These are phyloP conservation scores for Sapayoa aenigma DNA, from an alignment of 2,113 vertebrate species.

Conservation along the genomic window DNA sequence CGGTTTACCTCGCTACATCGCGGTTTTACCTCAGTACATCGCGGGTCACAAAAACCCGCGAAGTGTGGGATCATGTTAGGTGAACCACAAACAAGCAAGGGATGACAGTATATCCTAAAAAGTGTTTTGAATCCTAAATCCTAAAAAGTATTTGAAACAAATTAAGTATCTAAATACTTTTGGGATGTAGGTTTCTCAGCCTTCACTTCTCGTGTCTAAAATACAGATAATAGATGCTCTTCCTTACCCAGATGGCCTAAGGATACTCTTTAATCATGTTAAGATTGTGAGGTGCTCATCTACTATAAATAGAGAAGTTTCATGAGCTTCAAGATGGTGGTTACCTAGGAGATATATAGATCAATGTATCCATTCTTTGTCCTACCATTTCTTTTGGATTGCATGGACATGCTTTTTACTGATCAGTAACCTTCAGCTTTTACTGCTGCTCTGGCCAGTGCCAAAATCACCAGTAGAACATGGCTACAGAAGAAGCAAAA, in stretches of 20 bases:
- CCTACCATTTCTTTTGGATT: not conserved
- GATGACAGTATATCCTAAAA: not conserved
- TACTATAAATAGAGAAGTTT: constrained; percentile 1
- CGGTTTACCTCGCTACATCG: no score
- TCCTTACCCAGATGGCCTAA: constrained; percentile 16
- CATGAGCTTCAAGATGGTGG: constrained; percentile 1
- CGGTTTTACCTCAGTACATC: no score
- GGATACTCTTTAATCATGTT: constrained; percentile 48
- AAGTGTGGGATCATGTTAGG: no score
- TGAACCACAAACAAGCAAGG: no score
- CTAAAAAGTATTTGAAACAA: not conserved
- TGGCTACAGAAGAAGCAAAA: not conserved
- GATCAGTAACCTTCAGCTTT: not conserved
- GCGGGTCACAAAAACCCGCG: no score
- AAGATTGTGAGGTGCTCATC: constrained; percentile 24
- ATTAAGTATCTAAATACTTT: not conserved
- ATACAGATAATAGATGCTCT: not conserved
- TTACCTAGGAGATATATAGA: constrained; percentile 43
- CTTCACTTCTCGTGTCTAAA: not conserved
- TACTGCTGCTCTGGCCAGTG: not conserved
- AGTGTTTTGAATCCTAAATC: not conserved
- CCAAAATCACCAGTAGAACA: not conserved
- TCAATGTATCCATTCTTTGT: not conserved
- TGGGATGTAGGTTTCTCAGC: not conserved
- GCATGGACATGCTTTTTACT: not conserved